Percentiles rank a stretch among this genome's conserved stretches.
These are phyloP conservation scores for Drosophila setosimentum DNA, from an alignment of 2,888 invertebrate genomes.

Conservation along the genomic window DNA sequence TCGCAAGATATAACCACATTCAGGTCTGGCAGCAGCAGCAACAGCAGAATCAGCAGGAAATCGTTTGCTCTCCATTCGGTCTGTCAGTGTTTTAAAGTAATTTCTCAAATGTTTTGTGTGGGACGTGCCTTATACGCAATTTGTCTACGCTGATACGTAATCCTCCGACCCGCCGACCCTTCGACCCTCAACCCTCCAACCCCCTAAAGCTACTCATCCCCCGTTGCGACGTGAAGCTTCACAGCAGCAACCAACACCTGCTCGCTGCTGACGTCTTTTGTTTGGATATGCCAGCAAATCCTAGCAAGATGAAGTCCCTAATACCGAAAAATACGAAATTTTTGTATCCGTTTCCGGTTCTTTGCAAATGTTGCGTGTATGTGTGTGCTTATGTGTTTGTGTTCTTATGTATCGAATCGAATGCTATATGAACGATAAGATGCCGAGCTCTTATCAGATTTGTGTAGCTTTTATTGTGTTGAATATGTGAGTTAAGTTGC, in stretches of 20 bases:
- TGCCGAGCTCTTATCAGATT: conserved; percentile 43
- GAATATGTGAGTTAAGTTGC: conserved; percentile 26
- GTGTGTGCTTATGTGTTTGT: background rate
- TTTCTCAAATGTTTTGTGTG: conserved; percentile 58
- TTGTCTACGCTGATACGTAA: conserved; percentile 57
- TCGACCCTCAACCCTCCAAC: background rate
- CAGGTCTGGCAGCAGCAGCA: conserved; percentile 5
- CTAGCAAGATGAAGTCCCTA: conserved; percentile 61
- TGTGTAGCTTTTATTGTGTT: conserved; percentile 41
- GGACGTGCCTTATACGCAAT: conserved; percentile 66
- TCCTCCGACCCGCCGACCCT: background rate
- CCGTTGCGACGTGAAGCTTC: background rate
- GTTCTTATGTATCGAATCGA: conserved; percentile 8
- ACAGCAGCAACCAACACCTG: conserved; percentile 21
- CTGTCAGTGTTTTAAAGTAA: conserved; percentile 50
- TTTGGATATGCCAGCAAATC: conserved; percentile 58
- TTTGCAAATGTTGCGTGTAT: conserved; percentile 10
- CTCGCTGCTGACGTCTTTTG: conserved; percentile 47
- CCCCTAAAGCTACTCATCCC: background rate
- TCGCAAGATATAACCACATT: conserved; percentile 7
- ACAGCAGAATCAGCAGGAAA: conserved; percentile 20
- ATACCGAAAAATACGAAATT: conserved; percentile 65
- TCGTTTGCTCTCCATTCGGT: conserved; percentile 21
- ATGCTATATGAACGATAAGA: conserved; percentile 46
- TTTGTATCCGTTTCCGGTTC: conserved; percentile 62